Base-by-base conservation (phyloP, 2,113 vertebrate genomes). In the Pseudorasbora parva region DNA sequence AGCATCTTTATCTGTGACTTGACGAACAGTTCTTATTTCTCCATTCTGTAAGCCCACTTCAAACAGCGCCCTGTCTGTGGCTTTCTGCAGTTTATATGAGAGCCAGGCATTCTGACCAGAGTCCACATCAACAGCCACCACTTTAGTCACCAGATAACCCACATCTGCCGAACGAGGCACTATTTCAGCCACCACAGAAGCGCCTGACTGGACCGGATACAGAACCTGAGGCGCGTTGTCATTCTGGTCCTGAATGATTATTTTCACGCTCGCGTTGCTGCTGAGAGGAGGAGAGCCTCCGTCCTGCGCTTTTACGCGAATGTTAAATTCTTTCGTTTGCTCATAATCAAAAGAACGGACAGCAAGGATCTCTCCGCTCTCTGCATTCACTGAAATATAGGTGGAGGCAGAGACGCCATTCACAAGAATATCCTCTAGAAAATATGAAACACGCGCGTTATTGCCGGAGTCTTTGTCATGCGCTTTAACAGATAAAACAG, bases 331-430 rank as follows among this genome's bases (percentile, higher is more conserved):
- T 86, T 6, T 83, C n/a, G 59, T 91, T 84, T 94, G 91, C 57
- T 94, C 94, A 75, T 91, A 95, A 87, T 96, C 94, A 45, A 95
- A 93, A 3, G 92, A 92, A 1, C 90, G 91, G 30, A 92, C 84
- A 15, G 91, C 88, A 33, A 86, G 78, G 74, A 95, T 84, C 1
- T 85, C 91, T 30, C 95, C 94, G 3, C 86, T 94, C 43, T 94
- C 92, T 19, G 89, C 83, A 86, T 94, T 95, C 3, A 95, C 91
- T 2, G 93, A 93, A 64, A 96, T 84, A 78, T 92, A 93, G 0
- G 89, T 10, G 0, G 87, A 88, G 3, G 85, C 86, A 12, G 88
- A 86, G 37, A 92, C 73, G 1, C 92, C 93, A 66, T 92, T 90
- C 6, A 94, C 14, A 1, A 90, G 81, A 23, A 4, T 73, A 2